A percentile compares a stretch with the other conserved stretches of the same genome.
Conservation (phyloP, 2,888 invertebrate species). For the Aricia artaxerxes region DNA sequence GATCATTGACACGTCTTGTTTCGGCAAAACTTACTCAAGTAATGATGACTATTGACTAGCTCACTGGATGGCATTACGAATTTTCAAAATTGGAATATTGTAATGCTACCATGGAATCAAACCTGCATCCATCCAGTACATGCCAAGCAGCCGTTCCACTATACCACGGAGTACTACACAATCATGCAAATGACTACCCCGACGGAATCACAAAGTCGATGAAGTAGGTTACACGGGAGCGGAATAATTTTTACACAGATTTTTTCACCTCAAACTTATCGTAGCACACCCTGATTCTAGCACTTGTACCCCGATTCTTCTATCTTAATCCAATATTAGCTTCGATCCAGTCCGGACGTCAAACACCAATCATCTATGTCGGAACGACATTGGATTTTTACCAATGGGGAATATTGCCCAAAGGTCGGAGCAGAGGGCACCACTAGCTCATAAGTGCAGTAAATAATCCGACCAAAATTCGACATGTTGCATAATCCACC, state of each 20-base stretch:
- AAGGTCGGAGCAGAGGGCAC: no score
- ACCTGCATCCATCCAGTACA: background rate
- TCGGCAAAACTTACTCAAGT: background rate
- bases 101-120: background rate
- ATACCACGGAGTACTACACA: background rate
- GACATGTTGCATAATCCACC: no score
- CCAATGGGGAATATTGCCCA: no score
- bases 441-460: no score
- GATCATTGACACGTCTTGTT: background rate
- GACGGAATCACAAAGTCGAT: conserved; percentile 13
- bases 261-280: background rate
- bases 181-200: conserved; percentile 10
- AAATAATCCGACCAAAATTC: no score
- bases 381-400: no score
- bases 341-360: no score
- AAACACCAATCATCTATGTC: no score
- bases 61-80: no score
- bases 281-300: background rate
- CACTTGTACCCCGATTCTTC: background rate
- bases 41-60: no score
- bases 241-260: conserved; percentile 17
- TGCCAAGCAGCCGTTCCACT: background rate
- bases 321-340: background rate
- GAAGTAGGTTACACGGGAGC: conserved; percentile 11
- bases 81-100: background rate